A percentile compares a stretch with the other conserved stretches of the same genome.
phyloP scores from a whole-genome alignment of 2,888 invertebrate genomes.

The Heliconius ismenius region DNA sequence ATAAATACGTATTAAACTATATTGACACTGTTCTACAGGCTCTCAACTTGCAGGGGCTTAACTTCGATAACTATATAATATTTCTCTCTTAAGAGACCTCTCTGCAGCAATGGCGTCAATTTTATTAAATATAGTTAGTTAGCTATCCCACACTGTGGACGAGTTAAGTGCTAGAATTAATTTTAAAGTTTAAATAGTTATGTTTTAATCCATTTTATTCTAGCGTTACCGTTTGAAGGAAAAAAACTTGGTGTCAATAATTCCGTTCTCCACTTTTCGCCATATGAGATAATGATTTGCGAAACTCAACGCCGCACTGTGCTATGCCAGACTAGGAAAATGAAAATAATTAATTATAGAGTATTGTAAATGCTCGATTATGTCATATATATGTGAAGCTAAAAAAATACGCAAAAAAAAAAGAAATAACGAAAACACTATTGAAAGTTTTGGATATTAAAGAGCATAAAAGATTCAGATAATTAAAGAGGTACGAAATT shows the following conservation, averaged over 20 bases:
- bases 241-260: no score
- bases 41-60: background rate
- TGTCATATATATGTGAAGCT: no score
- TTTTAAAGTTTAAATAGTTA: background rate
- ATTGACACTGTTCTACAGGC: conserved; percentile 6
- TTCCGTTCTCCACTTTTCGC: no score
- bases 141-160: background rate
- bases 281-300: no score
- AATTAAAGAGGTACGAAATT: background rate
- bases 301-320: no score
- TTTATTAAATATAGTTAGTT: background rate
- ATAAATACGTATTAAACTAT: conserved; percentile 18
- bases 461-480: background rate
- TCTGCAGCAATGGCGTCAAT: background rate
- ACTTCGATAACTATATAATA: conserved; percentile 8
- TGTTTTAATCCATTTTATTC: background rate
- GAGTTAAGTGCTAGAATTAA: background rate
- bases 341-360: no score
- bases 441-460: background rate
- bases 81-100: conserved; percentile 9
- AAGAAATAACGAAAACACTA: background rate
- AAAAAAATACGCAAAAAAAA: no score
- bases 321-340: no score
- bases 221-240: no score
- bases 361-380: no score